Conservation (phyloP, 2,113 vertebrate genomes). For the Gopherus evgoodei region DNA sequence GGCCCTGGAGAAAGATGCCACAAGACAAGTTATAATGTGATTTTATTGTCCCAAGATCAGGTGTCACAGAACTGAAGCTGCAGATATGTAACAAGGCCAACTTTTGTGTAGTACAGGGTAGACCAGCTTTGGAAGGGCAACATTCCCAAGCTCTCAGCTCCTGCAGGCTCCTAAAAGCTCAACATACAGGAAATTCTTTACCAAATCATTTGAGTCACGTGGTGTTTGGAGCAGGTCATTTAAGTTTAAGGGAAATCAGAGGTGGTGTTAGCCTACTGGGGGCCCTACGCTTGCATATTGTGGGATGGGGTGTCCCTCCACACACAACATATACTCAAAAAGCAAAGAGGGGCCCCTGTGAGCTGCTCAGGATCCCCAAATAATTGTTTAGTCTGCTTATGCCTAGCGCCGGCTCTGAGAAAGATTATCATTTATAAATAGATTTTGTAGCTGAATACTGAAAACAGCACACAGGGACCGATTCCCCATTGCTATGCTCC, state of each 20-base stretch:
- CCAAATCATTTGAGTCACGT: neutral
- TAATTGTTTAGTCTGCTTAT: no score
- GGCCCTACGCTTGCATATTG: no score
- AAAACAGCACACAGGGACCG: neutral
- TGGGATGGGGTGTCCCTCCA: no score
- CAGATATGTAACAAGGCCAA: neutral
- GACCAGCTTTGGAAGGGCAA: neutral
- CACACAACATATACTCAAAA: no score
- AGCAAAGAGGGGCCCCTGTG: no score
- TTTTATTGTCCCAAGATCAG: neutral
- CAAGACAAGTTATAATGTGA: constrained; percentile 33
- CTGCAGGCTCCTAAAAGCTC: neutral
- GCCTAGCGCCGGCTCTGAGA: no score
- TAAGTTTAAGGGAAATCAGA: neutral
- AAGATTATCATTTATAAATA: neutral
- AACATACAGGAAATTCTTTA: neutral
- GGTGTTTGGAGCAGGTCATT: neutral
- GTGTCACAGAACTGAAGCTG: neutral
- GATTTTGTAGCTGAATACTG: neutral
- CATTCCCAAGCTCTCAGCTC: neutral
- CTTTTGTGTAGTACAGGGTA: neutral
- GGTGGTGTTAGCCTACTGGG: no score
- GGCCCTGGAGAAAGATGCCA: constrained; percentile 78
- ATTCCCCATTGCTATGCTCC: neutral
- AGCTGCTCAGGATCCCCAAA: no score